phyloP scores from a whole-genome alignment of 2,113 vertebrate genomes.

The Monopterus albus region DNA sequence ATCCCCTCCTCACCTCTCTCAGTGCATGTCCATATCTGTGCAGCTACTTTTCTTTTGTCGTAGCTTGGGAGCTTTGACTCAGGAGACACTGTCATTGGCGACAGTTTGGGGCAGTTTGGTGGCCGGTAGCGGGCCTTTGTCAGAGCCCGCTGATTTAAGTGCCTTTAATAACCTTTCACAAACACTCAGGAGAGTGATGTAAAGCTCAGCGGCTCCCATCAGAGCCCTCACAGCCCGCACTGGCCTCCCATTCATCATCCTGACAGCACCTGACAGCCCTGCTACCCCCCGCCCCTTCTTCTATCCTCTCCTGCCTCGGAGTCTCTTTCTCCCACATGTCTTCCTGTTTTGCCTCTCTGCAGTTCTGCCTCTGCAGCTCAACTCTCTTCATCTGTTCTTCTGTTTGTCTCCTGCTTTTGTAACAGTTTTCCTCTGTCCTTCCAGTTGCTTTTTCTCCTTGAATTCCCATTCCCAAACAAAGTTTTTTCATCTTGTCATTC shows the following conservation, averaged over 20 bases:
- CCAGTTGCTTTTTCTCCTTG: constrained; percentile 3
- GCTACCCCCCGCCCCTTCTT: constrained; percentile 33
- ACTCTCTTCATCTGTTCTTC: constrained; percentile 45
- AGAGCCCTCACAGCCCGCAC: constrained; percentile 67
- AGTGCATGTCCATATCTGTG: constrained; percentile 6
- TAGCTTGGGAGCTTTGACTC: neutral
- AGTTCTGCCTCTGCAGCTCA: constrained; percentile 2
- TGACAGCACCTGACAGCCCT: constrained; percentile 70
- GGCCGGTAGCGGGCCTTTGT: constrained; percentile 40
- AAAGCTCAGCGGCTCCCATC: constrained; percentile 75
- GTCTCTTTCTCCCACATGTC: constrained; percentile 53
- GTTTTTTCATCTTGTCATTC: constrained; percentile 13
- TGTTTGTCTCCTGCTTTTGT: constrained; percentile 9
- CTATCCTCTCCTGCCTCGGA: constrained; percentile 38
- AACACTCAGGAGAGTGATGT: constrained; percentile 77
- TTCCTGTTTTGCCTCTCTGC: constrained; percentile 50
- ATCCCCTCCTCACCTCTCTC: constrained; percentile 42
- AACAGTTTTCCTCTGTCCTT: constrained; percentile 28
- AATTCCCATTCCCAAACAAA: neutral
- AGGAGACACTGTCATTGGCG: constrained; percentile 5
- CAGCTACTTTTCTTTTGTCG: constrained; percentile 6
- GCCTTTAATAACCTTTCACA: constrained; percentile 83
- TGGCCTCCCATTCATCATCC: constrained; percentile 75
- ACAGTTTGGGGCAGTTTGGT: constrained; percentile 61
- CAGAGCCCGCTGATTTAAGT: constrained; percentile 72